Base-by-base conservation (phyloP, 2,888 invertebrate genomes). In the Andrena chrysosceles region DNA sequence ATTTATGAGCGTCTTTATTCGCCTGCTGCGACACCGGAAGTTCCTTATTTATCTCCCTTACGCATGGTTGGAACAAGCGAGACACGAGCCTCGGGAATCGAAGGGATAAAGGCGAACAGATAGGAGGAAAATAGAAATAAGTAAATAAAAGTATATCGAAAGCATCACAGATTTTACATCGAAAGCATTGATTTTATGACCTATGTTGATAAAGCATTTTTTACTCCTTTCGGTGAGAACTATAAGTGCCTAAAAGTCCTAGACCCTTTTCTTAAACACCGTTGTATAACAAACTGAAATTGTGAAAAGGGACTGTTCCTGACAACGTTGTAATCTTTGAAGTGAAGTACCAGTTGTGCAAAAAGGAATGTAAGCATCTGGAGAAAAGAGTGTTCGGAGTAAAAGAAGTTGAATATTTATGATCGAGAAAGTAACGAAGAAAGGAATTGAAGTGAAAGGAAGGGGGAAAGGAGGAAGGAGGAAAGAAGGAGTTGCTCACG, bases 1-100 rank as follows among this genome's bases (percentile, higher is more conserved):
- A 86, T 86, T 86, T 87, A 86, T n/a, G 73, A 59, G 66, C 10
- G 48, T 69, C 63, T 69, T 84, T 72, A 79, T 67, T 67, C 73
- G 49, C 7, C 54, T 54, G 66, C 75, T 77, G 52, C 42, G 52
- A 73, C 29, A 66, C 64, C 64, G 64, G 48, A 80, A 80, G 33
- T 70, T 77, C 33, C 66, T 83, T 68, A 77, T 75, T 71, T 68
- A 73, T 83, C 70, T 49, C 33, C 10, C 31, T 10, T 8, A n/a
- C 8, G 8, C 31, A 16, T 20, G 6, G 16, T 16, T 29, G 16
- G 29, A 29, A 60, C 42, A 29, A 70, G 8, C 3, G 16, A 62
- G 10, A 60, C 29, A 29, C 13, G n/a, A 70, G 1, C 5, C 59
- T 10, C 42, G 1, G n/a, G n/a, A 26, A 42, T n/a, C 20, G 23